phyloP scores from a whole-genome alignment of 2,113 vertebrate genomes.

The Struthidea cinerea region DNA sequence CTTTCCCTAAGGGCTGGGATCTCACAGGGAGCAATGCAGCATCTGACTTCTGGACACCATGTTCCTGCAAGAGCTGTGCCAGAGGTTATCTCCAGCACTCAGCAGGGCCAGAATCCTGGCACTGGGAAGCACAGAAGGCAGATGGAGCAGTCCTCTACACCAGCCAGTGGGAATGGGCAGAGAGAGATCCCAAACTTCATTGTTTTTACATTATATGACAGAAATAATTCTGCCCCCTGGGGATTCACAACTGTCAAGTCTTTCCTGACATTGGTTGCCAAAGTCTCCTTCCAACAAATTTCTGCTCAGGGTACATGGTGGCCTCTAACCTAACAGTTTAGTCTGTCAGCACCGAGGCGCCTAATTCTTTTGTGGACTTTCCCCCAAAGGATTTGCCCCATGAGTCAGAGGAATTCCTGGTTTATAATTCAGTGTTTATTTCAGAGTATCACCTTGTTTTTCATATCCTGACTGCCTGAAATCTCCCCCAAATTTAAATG shows the following conservation, averaged over 20 bases:
- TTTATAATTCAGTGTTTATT: constrained; percentile 59
- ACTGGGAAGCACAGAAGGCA: not conserved
- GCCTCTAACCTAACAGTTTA: constrained; percentile 25
- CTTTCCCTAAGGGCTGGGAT: not conserved
- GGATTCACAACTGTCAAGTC: constrained; percentile 22
- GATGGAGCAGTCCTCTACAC: not conserved
- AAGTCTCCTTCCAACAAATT: not conserved
- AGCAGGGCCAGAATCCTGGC: not conserved
- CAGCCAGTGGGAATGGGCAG: not conserved
- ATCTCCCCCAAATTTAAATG: not conserved
- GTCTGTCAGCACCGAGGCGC: not conserved
- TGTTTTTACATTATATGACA: not conserved
- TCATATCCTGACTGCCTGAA: constrained; percentile 36
- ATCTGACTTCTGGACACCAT: not conserved
- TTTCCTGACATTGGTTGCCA: constrained; percentile 6
- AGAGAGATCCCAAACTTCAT: not conserved
- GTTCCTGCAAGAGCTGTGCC: not conserved
- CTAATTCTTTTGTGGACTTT: constrained; percentile 34
- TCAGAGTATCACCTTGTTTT: constrained; percentile 54
- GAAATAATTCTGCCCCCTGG: constrained; percentile 18
- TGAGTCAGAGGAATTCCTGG: constrained; percentile 67
- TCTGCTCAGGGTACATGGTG: not conserved
- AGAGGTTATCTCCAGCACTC: not conserved
- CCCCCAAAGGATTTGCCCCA: constrained; percentile 47
- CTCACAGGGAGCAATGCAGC: not conserved